Evolutionary conservation across 2,888 invertebrate genomes (phyloP), one percentile per base, ranked within the genome.

Genomic region (Hofmannophila pseudospretella): DNA sequence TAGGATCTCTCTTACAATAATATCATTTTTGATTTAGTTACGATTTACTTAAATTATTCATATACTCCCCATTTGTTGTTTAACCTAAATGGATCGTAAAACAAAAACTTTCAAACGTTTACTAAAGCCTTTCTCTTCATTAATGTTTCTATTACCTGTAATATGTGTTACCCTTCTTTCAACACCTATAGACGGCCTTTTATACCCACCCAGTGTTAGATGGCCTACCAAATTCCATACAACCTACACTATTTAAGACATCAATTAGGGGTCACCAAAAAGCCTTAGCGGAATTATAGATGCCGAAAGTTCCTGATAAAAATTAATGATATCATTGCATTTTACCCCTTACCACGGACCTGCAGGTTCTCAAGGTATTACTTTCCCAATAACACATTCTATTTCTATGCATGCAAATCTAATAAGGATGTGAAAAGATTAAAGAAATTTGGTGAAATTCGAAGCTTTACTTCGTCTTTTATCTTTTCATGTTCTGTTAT

Each of bases 331-430:
- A 54, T 75, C 70, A 73, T 85, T 85, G 80, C 85, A 81, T 86
- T 86, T 82, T 71, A 81, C 70, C 82, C 77, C 72, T 78, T 64
- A 84, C 82, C 82, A 74, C 52, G 88, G 88, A 88, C 80, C 85
- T 63, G 81, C 87, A 88, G 88, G 88, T 88, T 86, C 88, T 88
- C 80, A 88, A 88, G 88, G 88, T 88, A 86, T 78, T 84, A 79
- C 66, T 78, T 58, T 84, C 84, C 84, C 81, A 74, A 76, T 84
- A 81, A 81, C 69, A 81, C 76, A 74, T 63, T 75, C 76, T 80
- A 63, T 65, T 74, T 79, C 76, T 78, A 60, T 78, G 86, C 85
- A 86, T 86, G 86, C 53, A 46, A 52, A n/a, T n/a, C 66, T 73
- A 45, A 20, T 45, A 40, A 49, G 16, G 31, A 39, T 49, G 60